phyloP scores from a whole-genome alignment of 2,888 invertebrate genomes.

The Chirona hameri region DNA sequence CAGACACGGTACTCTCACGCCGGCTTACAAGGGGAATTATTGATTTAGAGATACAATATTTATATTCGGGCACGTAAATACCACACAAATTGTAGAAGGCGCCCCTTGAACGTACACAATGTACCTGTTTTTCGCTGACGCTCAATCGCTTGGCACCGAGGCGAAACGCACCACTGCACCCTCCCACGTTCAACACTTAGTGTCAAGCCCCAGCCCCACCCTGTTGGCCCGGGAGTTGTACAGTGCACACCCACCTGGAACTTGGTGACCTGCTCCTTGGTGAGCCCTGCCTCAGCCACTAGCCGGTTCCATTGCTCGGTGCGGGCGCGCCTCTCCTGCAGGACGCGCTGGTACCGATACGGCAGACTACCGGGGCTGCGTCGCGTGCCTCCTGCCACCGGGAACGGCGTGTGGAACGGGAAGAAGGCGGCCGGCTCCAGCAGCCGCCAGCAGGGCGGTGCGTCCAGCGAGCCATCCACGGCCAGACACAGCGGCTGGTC shows the following conservation, averaged over 20 bases:
- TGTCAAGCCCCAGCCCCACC: too few species aligned
- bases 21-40: too few species aligned
- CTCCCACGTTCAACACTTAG: too few species aligned
- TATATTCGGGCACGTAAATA: too few species aligned
- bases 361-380: constrained; percentile 3
- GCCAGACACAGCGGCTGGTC: constrained; percentile 48
- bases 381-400: background rate
- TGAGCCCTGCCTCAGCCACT: background rate
- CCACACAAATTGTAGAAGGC: too few species aligned
- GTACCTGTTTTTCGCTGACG: too few species aligned
- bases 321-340: background rate
- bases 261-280: constrained; percentile 2
- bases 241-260: background rate
- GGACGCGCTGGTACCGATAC: constrained; percentile 9
- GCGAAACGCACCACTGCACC: too few species aligned
- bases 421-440: constrained; percentile 24
- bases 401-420: constrained; percentile 23
- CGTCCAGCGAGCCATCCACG: constrained; percentile 34
- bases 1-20: background rate
- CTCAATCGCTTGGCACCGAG: too few species aligned
- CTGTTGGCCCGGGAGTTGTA: too few species aligned
- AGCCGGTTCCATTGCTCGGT: constrained; percentile 13
- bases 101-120: too few species aligned
- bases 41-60: too few species aligned
- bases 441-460: constrained; percentile 24